phyloP scores from a whole-genome alignment of 2,888 invertebrate species.

The Hypolimnas misippus region DNA sequence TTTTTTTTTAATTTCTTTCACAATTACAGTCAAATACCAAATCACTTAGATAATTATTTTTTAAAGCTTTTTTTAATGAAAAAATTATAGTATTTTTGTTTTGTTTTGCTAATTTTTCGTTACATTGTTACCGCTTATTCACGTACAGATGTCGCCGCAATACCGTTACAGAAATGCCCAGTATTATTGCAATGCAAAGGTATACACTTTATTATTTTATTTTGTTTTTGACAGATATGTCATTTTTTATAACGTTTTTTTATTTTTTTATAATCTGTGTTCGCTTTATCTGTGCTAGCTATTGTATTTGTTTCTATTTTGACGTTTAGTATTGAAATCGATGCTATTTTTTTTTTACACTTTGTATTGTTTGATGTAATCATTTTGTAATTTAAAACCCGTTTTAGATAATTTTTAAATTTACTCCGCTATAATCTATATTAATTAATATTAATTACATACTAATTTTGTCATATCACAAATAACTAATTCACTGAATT shows the following conservation, averaged over 20 bases:
- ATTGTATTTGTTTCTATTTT: background rate
- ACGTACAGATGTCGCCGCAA: conserved; percentile 77
- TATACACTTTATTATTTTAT: conserved; percentile 54
- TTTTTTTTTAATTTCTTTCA: background rate
- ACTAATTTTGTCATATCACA: conserved; percentile 4
- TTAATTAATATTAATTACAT: background rate
- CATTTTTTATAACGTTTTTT: too few species aligned
- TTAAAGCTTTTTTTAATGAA: conserved; percentile 8
- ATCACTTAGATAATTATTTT: background rate
- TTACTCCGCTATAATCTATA: background rate
- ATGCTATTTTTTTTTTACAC: background rate
- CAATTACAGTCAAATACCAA: conserved; percentile 1
- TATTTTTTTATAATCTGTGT: conserved; percentile 38
- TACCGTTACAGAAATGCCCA: conserved; percentile 76
- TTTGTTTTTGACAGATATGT: conserved; percentile 43
- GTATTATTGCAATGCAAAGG: conserved; percentile 80
- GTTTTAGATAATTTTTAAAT: background rate
- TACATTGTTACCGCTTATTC: conserved; percentile 50
- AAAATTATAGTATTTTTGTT: conserved; percentile 37
- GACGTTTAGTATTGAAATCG: background rate
- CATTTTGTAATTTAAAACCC: background rate
- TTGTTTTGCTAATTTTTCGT: conserved; percentile 45
- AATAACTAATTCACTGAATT: background rate
- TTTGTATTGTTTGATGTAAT: background rate
- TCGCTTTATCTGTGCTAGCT: conserved; percentile 2